phyloP scores from a whole-genome alignment of 2,888 invertebrate species.

The Apoda limacodes region DNA sequence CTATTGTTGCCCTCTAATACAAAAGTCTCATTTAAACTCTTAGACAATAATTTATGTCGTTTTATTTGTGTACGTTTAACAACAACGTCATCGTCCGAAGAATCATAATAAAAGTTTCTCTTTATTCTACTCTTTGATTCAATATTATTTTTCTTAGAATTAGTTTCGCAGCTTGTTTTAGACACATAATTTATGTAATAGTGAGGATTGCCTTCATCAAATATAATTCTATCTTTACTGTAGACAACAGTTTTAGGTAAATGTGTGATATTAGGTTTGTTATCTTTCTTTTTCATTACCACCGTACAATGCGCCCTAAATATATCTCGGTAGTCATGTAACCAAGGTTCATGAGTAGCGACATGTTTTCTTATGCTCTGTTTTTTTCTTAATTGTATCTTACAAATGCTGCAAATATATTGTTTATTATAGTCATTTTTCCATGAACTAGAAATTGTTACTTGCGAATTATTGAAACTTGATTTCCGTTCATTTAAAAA shows the following conservation, averaged over 20 bases:
- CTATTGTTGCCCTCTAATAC: conserved; percentile 18
- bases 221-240: conserved; percentile 30
- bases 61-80: conserved; percentile 22
- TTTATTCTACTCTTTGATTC: not conserved
- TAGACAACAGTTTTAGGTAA: conserved; percentile 30
- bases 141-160: conserved; percentile 14
- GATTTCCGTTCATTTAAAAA: too few species aligned
- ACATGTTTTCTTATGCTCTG: conserved; percentile 21
- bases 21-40: conserved; percentile 28
- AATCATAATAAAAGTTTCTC: conserved; percentile 3
- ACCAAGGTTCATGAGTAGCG: conserved; percentile 22
- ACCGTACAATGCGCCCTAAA: conserved; percentile 32
- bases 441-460: too few species aligned
- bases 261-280: conserved; percentile 37
- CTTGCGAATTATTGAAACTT: too few species aligned
- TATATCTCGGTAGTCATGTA: conserved; percentile 24
- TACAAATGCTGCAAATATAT: conserved; percentile 32
- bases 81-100: conserved; percentile 22
- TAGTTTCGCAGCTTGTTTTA: conserved; percentile 16
- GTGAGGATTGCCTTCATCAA: conserved; percentile 21
- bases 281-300: conserved; percentile 32
- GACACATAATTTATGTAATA: conserved; percentile 32
- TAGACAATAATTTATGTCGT: conserved; percentile 28
- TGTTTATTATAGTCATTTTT: conserved; percentile 25
- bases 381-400: conserved; percentile 18